Evolutionary conservation across 1,140 invertebrate genomes (phyloP).

Genomic region (Euura lappo): DNA sequence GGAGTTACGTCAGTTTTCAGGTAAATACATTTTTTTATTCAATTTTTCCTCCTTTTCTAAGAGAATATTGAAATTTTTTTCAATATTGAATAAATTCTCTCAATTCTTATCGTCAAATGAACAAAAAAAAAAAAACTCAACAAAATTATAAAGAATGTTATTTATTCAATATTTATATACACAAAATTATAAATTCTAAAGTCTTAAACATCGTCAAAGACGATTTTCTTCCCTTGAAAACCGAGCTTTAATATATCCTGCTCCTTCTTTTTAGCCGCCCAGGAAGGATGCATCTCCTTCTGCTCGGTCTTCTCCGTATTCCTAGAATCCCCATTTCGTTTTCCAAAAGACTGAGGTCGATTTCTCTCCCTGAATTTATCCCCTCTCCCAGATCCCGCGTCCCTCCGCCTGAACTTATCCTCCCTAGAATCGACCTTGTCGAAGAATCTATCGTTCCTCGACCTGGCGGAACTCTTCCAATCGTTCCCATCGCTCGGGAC

Average conservation of each 20-base stretch:
- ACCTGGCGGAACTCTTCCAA: not conserved
- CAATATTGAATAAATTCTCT: too few relatives aligned
- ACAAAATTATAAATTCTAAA: not conserved
- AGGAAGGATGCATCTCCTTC: slow-evolving; percentile 55
- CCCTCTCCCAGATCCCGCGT: slow-evolving; percentile 6
- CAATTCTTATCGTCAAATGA: too few relatives aligned
- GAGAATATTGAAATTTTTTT: too few relatives aligned
- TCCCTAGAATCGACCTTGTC: slow-evolving; percentile 16
- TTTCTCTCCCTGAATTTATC: slow-evolving; percentile 9
- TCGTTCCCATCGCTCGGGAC: not conserved
- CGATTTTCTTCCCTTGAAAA: slow-evolving; percentile 53
- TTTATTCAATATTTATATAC: not conserved
- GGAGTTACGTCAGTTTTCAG: too few relatives aligned
- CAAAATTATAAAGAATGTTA: not conserved
- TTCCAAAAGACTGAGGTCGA: not conserved
- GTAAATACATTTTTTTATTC: too few relatives aligned
- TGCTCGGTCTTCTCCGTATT: slow-evolving; percentile 9
- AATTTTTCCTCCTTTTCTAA: too few relatives aligned
- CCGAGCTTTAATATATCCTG: slow-evolving; percentile 44
- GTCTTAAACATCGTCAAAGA: slow-evolving; percentile 40
- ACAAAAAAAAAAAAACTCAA: too few relatives aligned
- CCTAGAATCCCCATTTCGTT: not conserved
- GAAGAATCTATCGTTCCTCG: slow-evolving; percentile 25
- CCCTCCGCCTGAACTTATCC: not conserved
- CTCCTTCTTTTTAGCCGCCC: slow-evolving; percentile 53